Base-by-base conservation (phyloP, 1,140 invertebrate genomes). In the Pantala flavescens region DNA sequence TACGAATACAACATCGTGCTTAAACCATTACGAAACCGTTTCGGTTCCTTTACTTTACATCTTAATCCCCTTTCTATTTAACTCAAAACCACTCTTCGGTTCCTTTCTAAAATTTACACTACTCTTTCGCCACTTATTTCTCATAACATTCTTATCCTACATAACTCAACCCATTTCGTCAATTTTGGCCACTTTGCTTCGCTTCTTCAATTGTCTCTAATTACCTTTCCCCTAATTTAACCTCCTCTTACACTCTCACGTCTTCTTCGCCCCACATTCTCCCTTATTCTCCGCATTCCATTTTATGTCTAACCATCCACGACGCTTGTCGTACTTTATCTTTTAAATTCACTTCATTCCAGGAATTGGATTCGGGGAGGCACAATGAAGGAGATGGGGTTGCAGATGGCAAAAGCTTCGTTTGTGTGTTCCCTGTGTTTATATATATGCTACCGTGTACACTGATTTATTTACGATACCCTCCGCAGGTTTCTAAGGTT, bases 381-480 rank as follows among this genome's bases (percentile, higher is more conserved):
- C 5, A 63, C 49, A 63, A 63, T 63, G 49, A 63, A 63, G 49
- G 12, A 63, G 49, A 63, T 63, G 49, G 49, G 49, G 2, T 36
- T 36, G 28, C 28, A 36, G 28, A 36, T 36, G 28, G 28, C 28
- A 36, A 36, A 2, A 36, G 28, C 28, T 36, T 36, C 28, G 49
- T 63, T 63, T 63, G 49, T 63, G 49, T 63, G 49, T 63, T 3
- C 49, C 49, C 3, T 19, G 49, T 49, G 43, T 16, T 16, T 63
- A 21, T 63, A 63, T 63, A 63, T 63, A 63, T 63, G 49, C 12
- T 63, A 63, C 49, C 49, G 49, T 63, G 12, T 21, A 7, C 49
- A 16, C 49, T 19, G 49, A 63, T 63, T 63, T 63, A 63, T 63
- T 63, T 63, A 63, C 49, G 49, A 63, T 63, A 63, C 49, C 49